These are phyloP conservation scores for Xanthorhoe spadicearia DNA, from an alignment of 2,888 invertebrate genomes.

Conservation along the genomic window DNA sequence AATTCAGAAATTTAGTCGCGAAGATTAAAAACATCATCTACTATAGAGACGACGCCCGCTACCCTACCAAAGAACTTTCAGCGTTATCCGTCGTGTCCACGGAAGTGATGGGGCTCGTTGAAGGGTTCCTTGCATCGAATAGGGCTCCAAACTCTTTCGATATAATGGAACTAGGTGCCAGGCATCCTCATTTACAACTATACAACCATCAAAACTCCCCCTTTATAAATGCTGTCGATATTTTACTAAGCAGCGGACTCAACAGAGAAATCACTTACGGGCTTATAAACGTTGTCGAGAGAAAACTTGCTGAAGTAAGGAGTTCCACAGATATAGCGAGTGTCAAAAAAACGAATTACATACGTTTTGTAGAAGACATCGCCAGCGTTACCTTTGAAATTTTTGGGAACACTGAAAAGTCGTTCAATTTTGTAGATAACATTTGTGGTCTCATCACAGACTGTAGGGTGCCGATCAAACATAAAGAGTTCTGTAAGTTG, in stretches of 20 bases:
- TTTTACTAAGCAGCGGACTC: constrained; percentile 77
- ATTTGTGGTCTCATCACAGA: constrained; percentile 75
- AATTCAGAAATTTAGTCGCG: constrained; percentile 82
- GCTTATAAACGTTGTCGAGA: constrained; percentile 78
- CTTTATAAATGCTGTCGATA: constrained; percentile 79
- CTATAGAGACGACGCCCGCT: constrained; percentile 74
- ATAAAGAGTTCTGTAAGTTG: constrained; percentile 79
- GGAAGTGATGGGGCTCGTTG: constrained; percentile 85
- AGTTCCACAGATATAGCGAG: constrained; percentile 71
- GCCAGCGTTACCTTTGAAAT: constrained; percentile 80
- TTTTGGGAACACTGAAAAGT: constrained; percentile 77
- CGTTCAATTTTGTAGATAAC: constrained; percentile 75
- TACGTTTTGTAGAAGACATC: constrained; percentile 78
- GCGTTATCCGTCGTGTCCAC: constrained; percentile 85
- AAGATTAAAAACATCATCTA: constrained; percentile 80
- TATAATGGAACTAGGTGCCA: constrained; percentile 73
- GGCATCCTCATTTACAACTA: constrained; percentile 78
- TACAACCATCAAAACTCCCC: constrained; percentile 80
- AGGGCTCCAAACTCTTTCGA: constrained; percentile 79
- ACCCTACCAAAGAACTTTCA: constrained; percentile 82
- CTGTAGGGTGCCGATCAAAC: constrained; percentile 77
- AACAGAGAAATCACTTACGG: constrained; percentile 82
- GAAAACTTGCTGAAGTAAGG: constrained; percentile 79
- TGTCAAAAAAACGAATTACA: constrained; percentile 78
- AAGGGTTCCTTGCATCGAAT: constrained; percentile 83